Conservation (phyloP, 2,797 vertebrate species). For the Mormyrops attenuatus region DNA sequence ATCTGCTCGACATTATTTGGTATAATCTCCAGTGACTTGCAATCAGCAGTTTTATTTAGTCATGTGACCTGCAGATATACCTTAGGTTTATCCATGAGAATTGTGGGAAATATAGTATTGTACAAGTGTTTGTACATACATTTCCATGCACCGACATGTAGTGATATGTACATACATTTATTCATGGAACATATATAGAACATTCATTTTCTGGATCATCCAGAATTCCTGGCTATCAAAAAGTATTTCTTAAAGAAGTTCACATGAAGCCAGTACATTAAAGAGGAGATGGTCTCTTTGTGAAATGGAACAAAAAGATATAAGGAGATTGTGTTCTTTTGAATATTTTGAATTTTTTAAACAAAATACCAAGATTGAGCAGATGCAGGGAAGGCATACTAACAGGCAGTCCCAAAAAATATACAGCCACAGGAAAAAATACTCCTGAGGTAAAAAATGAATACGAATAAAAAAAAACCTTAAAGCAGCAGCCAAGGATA, state of each 20-base stretch:
- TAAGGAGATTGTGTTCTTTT: background rate
- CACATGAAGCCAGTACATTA: background rate
- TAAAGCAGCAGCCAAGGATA: background rate
- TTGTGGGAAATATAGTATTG: background rate
- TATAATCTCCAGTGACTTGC: background rate
- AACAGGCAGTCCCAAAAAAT: background rate
- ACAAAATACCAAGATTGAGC: background rate
- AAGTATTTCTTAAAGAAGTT: background rate
- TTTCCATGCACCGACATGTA: background rate
- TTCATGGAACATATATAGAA: background rate
- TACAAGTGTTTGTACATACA: background rate
- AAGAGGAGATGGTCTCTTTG: background rate
- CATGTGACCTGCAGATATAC: background rate
- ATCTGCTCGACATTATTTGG: background rate
- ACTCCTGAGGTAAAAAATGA: background rate
- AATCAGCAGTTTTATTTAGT: background rate
- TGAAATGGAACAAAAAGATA: background rate
- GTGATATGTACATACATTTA: background rate
- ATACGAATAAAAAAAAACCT: background rate
- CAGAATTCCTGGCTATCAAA: background rate
- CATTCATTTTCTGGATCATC: background rate
- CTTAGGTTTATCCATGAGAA: background rate
- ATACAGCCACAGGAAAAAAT: background rate
- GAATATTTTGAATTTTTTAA: background rate
- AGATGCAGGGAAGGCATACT: background rate